Percentiles rank a stretch among this genome's conserved stretches.
phyloP scores from a whole-genome alignment of 2,888 invertebrate genomes.

The Drosophila colorata region DNA sequence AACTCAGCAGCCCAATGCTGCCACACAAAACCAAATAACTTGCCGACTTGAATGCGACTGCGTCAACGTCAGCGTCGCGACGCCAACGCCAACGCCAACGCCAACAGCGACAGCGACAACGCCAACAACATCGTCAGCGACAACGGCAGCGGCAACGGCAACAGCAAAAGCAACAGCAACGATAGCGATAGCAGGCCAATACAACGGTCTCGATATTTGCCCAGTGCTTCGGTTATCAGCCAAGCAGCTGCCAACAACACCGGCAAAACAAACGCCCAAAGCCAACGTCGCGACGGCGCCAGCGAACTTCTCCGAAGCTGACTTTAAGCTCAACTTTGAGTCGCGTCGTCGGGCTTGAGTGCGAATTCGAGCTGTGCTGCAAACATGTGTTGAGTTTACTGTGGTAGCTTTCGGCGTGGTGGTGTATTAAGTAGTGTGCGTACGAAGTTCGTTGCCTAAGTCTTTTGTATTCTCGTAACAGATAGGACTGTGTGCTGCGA shows the following conservation, averaged over 20 bases:
- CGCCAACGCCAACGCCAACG: conserved; percentile 28
- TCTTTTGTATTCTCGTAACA: conserved; percentile 39
- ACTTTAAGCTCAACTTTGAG: conserved; percentile 37
- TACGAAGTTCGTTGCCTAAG: conserved; percentile 53
- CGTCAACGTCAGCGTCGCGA: conserved; percentile 19
- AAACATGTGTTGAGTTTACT: conserved; percentile 31
- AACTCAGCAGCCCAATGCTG: conserved; percentile 76
- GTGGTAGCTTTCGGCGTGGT: conserved; percentile 38
- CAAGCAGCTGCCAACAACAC: conserved; percentile 52
- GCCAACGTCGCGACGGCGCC: conserved; percentile 23
- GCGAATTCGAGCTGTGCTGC: conserved; percentile 27
- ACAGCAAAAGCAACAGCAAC: conserved; percentile 7
- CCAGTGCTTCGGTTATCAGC: conserved; percentile 55
- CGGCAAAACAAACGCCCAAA: conserved; percentile 61
- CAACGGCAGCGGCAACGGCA: conserved; percentile 17
- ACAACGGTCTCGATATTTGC: conserved; percentile 37
- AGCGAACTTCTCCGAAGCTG: conserved; percentile 31
- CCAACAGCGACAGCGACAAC: conserved; percentile 27
- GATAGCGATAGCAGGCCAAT: conserved; percentile 36
- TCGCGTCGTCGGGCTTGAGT: conserved; percentile 51
- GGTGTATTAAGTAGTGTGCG: conserved; percentile 23
- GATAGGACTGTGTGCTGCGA: background rate
- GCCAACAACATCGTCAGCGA: conserved; percentile 6
- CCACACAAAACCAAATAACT: conserved; percentile 79
- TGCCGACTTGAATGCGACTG: conserved; percentile 46